Percentiles rank a stretch among this genome's conserved stretches.
Conservation (phyloP, 2,113 vertebrate species). For the Carassius gibelio region DNA sequence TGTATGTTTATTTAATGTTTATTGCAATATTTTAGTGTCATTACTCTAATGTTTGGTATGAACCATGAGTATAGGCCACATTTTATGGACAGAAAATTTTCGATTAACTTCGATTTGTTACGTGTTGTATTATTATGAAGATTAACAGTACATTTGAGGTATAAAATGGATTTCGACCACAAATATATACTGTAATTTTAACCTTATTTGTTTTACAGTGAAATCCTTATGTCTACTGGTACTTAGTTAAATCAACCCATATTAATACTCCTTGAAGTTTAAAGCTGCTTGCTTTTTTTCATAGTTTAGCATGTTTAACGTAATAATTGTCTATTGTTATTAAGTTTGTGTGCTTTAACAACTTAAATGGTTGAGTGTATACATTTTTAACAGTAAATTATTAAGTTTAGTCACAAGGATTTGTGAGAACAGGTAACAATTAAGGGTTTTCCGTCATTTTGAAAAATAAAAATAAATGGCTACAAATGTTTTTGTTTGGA, state of each 20-base stretch:
- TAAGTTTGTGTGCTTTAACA: not conserved
- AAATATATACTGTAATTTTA: not conserved
- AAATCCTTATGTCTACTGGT: not conserved
- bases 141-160: not conserved
- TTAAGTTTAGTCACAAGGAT: not conserved
- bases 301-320: no score
- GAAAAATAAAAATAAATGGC: not conserved
- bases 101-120: not conserved
- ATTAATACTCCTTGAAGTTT: not conserved
- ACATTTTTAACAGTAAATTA: not conserved
- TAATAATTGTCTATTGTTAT: not conserved
- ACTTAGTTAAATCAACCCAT: not conserved
- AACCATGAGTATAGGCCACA: not conserved
- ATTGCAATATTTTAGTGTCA: no score
- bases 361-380: not conserved
- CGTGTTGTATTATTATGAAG: not conserved
- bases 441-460: not conserved
- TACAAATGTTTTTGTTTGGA: not conserved
- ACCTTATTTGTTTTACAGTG: not conserved
- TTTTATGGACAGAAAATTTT: not conserved
- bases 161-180: not conserved
- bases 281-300: not conserved
- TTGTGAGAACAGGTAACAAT: not conserved
- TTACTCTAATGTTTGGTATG: not conserved
- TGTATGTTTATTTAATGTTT: no score